Evolutionary conservation across 2,113 vertebrate species (phyloP).

Genomic region (Furnarius figulus): DNA sequence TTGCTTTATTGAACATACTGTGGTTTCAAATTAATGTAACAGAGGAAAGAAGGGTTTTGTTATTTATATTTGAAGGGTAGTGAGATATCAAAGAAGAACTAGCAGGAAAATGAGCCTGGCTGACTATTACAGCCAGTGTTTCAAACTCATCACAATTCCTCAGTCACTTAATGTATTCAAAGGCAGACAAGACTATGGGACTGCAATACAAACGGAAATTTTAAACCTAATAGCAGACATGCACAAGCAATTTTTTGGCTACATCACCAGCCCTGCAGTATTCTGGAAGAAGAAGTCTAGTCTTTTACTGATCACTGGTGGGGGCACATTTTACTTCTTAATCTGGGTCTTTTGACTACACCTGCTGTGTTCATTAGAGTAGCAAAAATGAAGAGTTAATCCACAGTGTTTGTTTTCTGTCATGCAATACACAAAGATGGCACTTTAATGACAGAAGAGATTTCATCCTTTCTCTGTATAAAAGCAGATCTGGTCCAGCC

Average conservation of each 20-base stretch:
- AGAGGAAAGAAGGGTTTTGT: background rate
- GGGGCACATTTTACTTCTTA: background rate
- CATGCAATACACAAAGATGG: background rate
- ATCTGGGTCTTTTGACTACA: background rate
- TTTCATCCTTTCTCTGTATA: background rate
- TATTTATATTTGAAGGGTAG: background rate
- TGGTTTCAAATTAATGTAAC: background rate
- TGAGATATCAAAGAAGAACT: background rate
- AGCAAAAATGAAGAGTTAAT: background rate
- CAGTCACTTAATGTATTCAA: constrained; percentile 30
- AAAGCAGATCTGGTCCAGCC: background rate
- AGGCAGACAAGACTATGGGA: constrained; percentile 21
- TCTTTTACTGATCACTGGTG: background rate
- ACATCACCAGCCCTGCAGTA: background rate
- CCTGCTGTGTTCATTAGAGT: background rate
- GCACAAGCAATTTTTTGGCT: background rate
- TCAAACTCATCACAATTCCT: constrained; percentile 3
- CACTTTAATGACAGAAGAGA: background rate
- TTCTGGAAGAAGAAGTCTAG: background rate
- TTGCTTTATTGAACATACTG: background rate
- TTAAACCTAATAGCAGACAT: background rate
- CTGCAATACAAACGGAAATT: background rate
- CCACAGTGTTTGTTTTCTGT: background rate
- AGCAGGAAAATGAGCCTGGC: background rate
- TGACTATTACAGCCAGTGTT: background rate